A percentile compares a stretch with the other conserved stretches of the same genome.
phyloP scores from a whole-genome alignment of 2,113 vertebrate species.

The Promerops cafer region DNA sequence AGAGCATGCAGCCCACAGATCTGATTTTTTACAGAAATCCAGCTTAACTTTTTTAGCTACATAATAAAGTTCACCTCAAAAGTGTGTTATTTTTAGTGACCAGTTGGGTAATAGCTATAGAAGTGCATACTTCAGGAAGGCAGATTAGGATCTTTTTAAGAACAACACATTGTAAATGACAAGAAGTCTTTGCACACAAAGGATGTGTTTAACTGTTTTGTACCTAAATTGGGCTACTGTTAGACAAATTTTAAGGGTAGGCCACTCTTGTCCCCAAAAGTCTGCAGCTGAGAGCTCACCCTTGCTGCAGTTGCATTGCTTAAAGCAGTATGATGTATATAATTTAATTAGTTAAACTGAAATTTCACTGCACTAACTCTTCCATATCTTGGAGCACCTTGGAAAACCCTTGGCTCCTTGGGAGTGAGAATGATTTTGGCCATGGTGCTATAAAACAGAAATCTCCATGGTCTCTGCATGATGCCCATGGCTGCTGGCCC shows the following conservation, averaged over 20 bases:
- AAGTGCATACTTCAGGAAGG: neutral
- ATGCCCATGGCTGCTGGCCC: accelerated
- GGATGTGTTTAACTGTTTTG: neutral
- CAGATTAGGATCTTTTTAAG: neutral
- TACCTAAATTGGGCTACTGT: neutral
- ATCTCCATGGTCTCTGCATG: accelerated
- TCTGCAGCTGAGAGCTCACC: neutral
- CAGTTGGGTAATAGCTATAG: neutral
- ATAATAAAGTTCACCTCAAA: neutral
- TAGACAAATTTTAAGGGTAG: neutral
- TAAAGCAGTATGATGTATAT: neutral
- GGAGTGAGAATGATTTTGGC: neutral
- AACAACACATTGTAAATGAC: neutral
- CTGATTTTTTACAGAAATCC: conserved; percentile 19
- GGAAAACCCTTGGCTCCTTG: neutral
- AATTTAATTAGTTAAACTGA: neutral
- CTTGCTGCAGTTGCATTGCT: neutral
- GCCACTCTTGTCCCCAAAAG: neutral
- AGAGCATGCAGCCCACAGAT: neutral
- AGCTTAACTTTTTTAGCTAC: neutral
- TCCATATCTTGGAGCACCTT: neutral
- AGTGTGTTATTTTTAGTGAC: neutral
- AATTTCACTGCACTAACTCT: neutral
- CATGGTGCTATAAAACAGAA: neutral
- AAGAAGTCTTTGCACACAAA: neutral